Base-by-base conservation (phyloP, 2,113 vertebrate genomes). In the Carlito syrichta region DNA sequence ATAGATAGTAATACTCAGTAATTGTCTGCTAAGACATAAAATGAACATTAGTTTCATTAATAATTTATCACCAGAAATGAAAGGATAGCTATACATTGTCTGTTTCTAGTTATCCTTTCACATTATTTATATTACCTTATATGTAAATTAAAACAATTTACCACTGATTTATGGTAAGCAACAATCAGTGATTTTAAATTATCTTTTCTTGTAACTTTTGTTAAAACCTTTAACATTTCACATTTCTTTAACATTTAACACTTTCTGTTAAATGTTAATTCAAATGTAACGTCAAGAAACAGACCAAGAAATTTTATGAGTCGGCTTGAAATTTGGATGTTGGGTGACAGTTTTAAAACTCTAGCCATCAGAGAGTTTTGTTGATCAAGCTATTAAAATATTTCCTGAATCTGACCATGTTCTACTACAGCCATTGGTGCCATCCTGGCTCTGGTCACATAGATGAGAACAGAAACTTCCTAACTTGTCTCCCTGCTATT, bases 1-100 rank as follows among this genome's bases (percentile, higher is more conserved):
- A 95, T 68, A 98, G 81, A 92, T 91, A 98, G 92, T 89, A 98
- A 98, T 95, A 96, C 89, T 97, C 91, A 96, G 96, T 87, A 69
- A 95, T 86, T 94, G 89, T 89, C 86, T 96, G 89, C 96, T 97
- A 96, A 97, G 87, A 98, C 89, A 95, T 86, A 96, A 92, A 96
- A 63, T 87, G 85, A 90, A 52, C n/a, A 71, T 89, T 97, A 98
- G 91, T 94, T 98, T 95, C 95, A 97, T 66, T 97, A 71, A 95
- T 66, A 98, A 97, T 95, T 93, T 95, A 35, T 86, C 97, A 35
- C 96, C 60, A 89, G 91, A 48, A 35, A 89, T 94, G 94, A 96
- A 6, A 16, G 43, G 81, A 69, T 95, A 84, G 82, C 92, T 96
- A 81, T 82, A 89, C n/a, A 86, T 62, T 48, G 48, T 88, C 38